Base-by-base conservation (phyloP, 2,888 invertebrate genomes). In the Tuta absoluta region DNA sequence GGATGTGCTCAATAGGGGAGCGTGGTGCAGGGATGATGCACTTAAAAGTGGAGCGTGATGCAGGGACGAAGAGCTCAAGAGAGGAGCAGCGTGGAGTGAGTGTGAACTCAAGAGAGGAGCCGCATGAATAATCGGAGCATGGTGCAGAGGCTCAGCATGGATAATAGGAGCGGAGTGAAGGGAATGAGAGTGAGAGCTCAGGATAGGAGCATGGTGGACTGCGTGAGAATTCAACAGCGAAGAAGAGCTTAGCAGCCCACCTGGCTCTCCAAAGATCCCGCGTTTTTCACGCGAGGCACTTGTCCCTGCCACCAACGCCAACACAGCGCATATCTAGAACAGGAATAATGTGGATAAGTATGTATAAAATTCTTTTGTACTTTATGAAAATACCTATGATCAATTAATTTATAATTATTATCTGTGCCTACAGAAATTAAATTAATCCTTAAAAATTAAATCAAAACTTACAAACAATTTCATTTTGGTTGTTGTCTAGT, bases 251-350 rank as follows among this genome's bases (percentile, higher is more conserved):
- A 77, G 75, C 64, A 81, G 71, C 14, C 78, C 78, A 11, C 79
- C 76, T 1, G 80, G 75, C 69, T 80, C 80, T 45, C 82, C 81
- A 70, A 72, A 79, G 72, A 82, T 78, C 65, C 86, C 83, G 17
- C 87, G 85, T 71, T 80, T 85, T 64, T 79, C 75, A 17, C 85
- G 79, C 12, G 76, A 65, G 2, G 78, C 77, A 2, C 72, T 71
- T 38, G 75, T 74, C 23, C 73, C 72, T 62, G 80, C 72, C 63
- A 80, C 73, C 51, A 79, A 68, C 63, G 82, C 74, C 63, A 83
- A 68, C 19, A 81, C 65, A 67, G 68, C 66, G 65, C 74, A 79
- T 19, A 84, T 68, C 85, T 85, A 72, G n/a, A 56, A 56, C 3
- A 33, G 10, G 28, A 56, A 28, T 28, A 28, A 28, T 3, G n/a